These are phyloP conservation scores for Leucozona laternaria DNA, from an alignment of 2,888 invertebrate species.

Conservation along the genomic window DNA sequence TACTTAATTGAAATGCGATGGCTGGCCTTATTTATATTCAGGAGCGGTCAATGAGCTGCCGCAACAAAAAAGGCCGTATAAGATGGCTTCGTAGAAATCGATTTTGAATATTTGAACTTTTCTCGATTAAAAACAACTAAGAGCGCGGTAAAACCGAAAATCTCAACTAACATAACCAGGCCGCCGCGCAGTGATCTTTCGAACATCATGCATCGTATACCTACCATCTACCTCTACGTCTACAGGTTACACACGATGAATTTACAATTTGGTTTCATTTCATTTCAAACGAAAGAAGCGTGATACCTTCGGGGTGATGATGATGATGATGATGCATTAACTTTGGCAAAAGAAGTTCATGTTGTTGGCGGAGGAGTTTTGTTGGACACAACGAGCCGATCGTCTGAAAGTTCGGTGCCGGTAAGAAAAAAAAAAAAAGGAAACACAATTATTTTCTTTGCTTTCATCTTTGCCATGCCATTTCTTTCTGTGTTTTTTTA, in stretches of 20 bases:
- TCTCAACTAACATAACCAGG: conserved; percentile 52
- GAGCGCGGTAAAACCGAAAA: conserved; percentile 8
- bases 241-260: conserved; percentile 37
- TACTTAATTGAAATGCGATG: conserved; percentile 8
- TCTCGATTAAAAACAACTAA: conserved; percentile 29
- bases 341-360: conserved; percentile 65
- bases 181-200: conserved; percentile 50
- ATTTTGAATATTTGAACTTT: conserved; percentile 47
- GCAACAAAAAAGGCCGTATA: neutral
- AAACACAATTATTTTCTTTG: conserved; percentile 61
- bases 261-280: conserved; percentile 58
- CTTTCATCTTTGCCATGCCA: conserved; percentile 59
- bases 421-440: conserved; percentile 1
- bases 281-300: conserved; percentile 57
- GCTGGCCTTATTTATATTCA: conserved; percentile 46
- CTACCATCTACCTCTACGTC: neutral
- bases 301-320: conserved; percentile 61
- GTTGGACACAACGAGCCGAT: neutral
- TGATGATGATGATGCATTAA: conserved; percentile 60
- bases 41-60: conserved; percentile 19
- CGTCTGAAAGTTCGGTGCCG: conserved; percentile 18
- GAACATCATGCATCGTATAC: conserved; percentile 36
- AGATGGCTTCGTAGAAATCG: conserved; percentile 42
- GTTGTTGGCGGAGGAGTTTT: conserved; percentile 50
- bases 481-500: conserved; percentile 41